Base-by-base conservation (phyloP, 2,888 invertebrate species). In the Cerastis leucographa region DNA sequence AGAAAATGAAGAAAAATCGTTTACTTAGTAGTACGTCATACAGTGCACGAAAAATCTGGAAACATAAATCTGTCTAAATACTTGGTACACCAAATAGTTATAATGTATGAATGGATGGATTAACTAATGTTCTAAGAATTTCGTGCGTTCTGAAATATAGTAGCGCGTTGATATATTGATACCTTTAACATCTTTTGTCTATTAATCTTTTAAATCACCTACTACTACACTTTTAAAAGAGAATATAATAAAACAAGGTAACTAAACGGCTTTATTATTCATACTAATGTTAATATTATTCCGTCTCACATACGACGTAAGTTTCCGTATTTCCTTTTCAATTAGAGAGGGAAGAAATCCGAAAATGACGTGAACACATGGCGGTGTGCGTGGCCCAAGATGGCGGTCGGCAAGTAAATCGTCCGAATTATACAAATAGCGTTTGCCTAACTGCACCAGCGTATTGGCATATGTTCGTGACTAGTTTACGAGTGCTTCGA, bases 381-480 rank as follows among this genome's bases (percentile, higher is more conserved):
- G 67, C 76, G 25, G 74, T 86, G 75, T 74, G 74, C 70, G 78
- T 76, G 67, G 66, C 35, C 78, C 86, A 88, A 91, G 89, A 90
- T 88, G 89, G 88, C 88, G 89, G 80, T 85, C 72, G 67, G 83
- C 88, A 90, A 90, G 92, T 93, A 94, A 94, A 94, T 93, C 92
- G 93, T 92, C 94, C 93, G 90, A 94, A 95, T 94, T 94, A 95
- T 95, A 95, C 95, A 95, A 96, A 95, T 95, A 94, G 94, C 93
- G 91, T 93, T 91, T 93, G 93, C 93, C 94, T 94, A 95, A 95
- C 95, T 95, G 95, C 94, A 93, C 92, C 92, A 93, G 92, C 94
- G 94, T 96, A 96, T 96, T 95, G 96, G 96, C 96, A 95, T 96
- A 94, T 95, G 95, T 95, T 96, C 96, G 96, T 96, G 96, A 96